Percentiles rank a stretch among this genome's conserved stretches.
Evolutionary conservation across 2,113 vertebrate genomes (phyloP).

Genomic region (Hepsetus odoe): DNA sequence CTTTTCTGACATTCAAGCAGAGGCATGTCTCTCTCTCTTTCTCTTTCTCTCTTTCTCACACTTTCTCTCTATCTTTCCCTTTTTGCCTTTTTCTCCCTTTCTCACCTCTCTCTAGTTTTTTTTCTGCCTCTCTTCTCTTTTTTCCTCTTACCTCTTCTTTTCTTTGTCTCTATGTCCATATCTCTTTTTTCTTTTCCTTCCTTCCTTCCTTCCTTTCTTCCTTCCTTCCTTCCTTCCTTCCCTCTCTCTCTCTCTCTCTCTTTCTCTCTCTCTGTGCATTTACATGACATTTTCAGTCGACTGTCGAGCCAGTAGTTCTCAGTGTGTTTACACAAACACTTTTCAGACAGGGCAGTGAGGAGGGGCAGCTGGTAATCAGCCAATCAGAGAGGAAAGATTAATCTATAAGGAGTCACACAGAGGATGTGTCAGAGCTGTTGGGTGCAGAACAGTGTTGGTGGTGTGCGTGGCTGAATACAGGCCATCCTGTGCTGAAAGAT

Average conservation of each 20-base stretch:
- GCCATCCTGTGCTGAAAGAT: background rate
- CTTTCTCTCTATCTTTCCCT: background rate
- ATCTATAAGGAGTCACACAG: background rate
- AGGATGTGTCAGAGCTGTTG: conserved; percentile 1
- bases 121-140: conserved; percentile 45
- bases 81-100: no score
- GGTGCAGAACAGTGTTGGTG: background rate
- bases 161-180: background rate
- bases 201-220: conserved; percentile 24
- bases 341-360: conserved; percentile 37
- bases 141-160: conserved; percentile 30
- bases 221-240: conserved; percentile 41
- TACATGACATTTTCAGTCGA: no score
- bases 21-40: conserved; percentile 49
- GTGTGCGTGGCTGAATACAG: background rate
- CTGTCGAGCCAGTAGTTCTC: conserved; percentile 56
- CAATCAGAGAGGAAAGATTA: conserved; percentile 18
- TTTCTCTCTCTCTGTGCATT: conserved; percentile 50
- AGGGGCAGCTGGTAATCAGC: conserved; percentile 17
- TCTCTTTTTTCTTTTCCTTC: background rate
- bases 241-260: conserved; percentile 30
- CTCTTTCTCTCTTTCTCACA: background rate
- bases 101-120: background rate
- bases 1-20: conserved; percentile 55
- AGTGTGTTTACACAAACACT: conserved; percentile 61